Evolutionary conservation across 2,113 vertebrate species (phyloP).

Genomic region (Chaetura pelagica): DNA sequence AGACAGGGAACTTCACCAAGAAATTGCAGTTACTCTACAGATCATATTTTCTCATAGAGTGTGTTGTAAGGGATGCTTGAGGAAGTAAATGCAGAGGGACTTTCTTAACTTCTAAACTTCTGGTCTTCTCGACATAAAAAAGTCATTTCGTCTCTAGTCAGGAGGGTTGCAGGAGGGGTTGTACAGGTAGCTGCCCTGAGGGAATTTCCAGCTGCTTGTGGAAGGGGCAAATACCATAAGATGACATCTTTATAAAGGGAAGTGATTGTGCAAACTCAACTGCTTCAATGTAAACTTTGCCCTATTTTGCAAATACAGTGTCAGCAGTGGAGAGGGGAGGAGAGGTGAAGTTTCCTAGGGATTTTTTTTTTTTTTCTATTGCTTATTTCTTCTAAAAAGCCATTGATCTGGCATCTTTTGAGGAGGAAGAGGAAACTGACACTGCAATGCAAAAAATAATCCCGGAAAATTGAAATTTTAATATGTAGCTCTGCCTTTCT

Average conservation of each 20-base stretch:
- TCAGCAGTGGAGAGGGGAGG: not conserved
- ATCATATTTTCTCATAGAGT: not conserved
- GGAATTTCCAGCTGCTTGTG: constrained; percentile 24
- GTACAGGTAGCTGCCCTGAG: not conserved
- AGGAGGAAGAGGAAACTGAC: constrained; percentile 38
- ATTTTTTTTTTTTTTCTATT: constrained; percentile 15
- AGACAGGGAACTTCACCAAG: not conserved
- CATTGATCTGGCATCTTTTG: not conserved
- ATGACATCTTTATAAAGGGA: constrained; percentile 44
- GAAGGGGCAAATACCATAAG: constrained; percentile 8
- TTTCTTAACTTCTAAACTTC: constrained; percentile 9
- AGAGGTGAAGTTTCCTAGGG: constrained; percentile 38
- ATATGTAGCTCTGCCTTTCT: not conserved
- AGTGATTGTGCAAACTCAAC: constrained; percentile 34
- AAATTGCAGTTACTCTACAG: not conserved
- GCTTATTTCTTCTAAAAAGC: constrained; percentile 25
- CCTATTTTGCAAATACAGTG: constrained; percentile 37
- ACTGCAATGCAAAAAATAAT: not conserved
- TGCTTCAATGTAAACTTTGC: not conserved
- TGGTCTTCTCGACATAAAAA: not conserved
- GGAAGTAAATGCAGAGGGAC: not conserved
- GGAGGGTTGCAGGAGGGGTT: not conserved
- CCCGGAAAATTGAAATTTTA: constrained; percentile 10
- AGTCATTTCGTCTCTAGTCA: not conserved
- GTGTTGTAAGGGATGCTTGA: not conserved